Evolutionary conservation across 2,797 vertebrate genomes (phyloP).

Genomic region (Tokudaia muenninki): DNA sequence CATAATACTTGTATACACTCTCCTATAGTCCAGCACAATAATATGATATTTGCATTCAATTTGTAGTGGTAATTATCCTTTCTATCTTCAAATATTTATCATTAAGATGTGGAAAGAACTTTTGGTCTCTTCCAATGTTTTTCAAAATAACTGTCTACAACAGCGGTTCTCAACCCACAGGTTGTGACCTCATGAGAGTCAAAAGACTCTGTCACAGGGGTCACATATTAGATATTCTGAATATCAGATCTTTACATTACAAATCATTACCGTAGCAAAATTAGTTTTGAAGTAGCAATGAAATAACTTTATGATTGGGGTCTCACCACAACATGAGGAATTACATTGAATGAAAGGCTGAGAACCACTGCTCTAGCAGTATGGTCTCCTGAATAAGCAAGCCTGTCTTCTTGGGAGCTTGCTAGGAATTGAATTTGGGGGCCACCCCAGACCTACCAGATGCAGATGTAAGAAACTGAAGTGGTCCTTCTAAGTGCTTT

Average conservation of each 20-base stretch:
- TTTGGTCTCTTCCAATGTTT: not conserved
- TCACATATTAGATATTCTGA: not conserved
- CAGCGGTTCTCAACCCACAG: not conserved
- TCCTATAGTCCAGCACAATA: not conserved
- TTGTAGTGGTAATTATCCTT: not conserved
- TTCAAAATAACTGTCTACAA: not conserved
- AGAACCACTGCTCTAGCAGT: not conserved
- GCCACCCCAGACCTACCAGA: not conserved
- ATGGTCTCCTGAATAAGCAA: not conserved
- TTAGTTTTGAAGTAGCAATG: not conserved
- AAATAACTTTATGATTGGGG: not conserved
- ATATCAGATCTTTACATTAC: not conserved
- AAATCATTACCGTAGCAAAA: not conserved
- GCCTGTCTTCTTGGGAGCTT: not conserved
- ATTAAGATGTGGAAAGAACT: not conserved
- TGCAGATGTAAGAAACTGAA: not conserved
- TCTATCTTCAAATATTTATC: not conserved
- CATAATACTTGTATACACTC: not conserved
- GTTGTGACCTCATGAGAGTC: not conserved
- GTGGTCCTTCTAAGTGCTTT: not conserved
- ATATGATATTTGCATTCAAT: not conserved
- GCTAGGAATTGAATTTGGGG: constrained; percentile 22
- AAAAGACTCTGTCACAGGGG: not conserved
- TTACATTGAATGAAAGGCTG: not conserved
- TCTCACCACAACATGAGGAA: not conserved